Conservation (phyloP, 2,113 vertebrate genomes). For the Hylia prasina region DNA sequence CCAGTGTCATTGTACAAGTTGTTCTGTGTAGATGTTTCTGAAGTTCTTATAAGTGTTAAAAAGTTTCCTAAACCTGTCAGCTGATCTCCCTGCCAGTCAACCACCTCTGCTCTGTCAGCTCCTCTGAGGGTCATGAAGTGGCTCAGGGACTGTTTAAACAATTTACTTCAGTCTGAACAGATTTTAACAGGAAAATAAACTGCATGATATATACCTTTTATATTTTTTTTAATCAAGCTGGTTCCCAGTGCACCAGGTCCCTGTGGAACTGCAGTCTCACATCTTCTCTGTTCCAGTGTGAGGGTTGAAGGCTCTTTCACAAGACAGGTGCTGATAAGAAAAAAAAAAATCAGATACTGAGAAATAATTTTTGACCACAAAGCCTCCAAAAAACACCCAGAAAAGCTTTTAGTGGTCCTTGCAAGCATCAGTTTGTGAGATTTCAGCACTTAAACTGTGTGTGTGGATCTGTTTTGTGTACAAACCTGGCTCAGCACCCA, state of each 20-base stretch:
- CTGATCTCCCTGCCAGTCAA: neutral
- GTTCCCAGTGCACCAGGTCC: neutral
- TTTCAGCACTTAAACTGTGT: neutral
- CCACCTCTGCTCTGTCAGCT: neutral
- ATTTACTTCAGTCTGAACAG: neutral
- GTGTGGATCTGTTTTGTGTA: neutral
- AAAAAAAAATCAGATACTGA: neutral
- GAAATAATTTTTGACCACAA: neutral
- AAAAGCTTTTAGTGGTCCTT: neutral
- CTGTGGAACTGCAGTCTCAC: neutral
- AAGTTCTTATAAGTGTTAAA: neutral
- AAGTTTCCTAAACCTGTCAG: neutral
- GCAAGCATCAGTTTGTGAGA: neutral
- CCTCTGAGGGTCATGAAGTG: neutral
- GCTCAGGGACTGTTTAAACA: neutral
- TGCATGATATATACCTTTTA: fast-evolving
- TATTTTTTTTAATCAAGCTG: neutral
- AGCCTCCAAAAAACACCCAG: neutral
- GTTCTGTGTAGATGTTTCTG: neutral
- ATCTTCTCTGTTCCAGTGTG: neutral
- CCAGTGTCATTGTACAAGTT: neutral
- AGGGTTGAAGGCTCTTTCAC: neutral
- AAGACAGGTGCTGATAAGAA: neutral
- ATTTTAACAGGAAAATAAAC: neutral
- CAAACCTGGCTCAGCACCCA: neutral